Conservation (phyloP, 2,113 vertebrate species). For the Eleginops maclovinus region DNA sequence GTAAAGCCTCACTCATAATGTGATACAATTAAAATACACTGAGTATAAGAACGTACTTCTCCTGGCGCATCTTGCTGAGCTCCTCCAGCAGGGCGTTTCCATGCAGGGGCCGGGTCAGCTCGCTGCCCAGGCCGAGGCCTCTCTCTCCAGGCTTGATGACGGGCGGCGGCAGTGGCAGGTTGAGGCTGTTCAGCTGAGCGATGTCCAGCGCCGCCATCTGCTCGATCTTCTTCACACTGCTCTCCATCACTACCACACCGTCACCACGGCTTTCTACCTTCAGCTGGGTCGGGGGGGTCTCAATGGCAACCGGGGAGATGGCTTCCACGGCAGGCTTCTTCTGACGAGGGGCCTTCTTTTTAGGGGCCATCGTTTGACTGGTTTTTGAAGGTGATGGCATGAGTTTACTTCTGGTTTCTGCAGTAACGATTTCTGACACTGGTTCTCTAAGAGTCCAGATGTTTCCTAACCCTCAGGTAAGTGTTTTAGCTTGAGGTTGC, state of each 20-base stretch:
- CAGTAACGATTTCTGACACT: background rate
- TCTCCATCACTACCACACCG: constrained; percentile 75
- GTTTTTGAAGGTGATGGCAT: background rate
- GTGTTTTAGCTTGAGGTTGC: constrained; percentile 8
- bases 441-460: constrained; percentile 7
- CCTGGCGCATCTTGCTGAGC: constrained; percentile 87
- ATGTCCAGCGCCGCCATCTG: constrained; percentile 85
- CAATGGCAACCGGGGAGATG: constrained; percentile 52
- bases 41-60: constrained; percentile 63
- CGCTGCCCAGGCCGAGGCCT: constrained; percentile 82
- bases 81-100: constrained; percentile 85
- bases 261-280: constrained; percentile 69
- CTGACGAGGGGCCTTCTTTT: constrained; percentile 85
- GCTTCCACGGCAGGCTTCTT: constrained; percentile 75
- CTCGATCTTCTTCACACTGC: constrained; percentile 81
- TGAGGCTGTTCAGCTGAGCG: constrained; percentile 83
- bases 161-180: constrained; percentile 81
- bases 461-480: background rate
- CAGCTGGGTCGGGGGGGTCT: constrained; percentile 24
- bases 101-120: constrained; percentile 80
- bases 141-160: constrained; percentile 83
- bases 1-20: background rate
- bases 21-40: too few relatives aligned
- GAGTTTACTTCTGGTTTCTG: background rate
- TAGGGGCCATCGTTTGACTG: constrained; percentile 82